Evolutionary conservation across 2,888 invertebrate species (phyloP).

Genomic region (Caenorhabditis afra): DNA sequence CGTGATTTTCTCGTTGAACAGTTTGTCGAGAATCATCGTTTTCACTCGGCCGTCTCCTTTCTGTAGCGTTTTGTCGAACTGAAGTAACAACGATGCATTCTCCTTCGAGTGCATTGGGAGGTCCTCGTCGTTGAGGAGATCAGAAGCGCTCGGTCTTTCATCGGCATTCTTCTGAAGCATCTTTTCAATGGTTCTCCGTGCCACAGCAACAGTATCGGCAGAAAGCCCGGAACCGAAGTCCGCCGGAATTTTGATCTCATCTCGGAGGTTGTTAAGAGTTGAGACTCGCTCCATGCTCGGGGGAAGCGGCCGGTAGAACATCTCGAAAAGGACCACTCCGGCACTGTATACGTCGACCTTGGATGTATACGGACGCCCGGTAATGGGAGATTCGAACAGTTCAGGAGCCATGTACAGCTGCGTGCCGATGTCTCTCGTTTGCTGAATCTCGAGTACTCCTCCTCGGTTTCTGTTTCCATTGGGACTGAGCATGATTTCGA

Average conservation of each 20-base stretch:
- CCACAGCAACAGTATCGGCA: constrained; percentile 23
- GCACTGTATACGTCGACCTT: constrained; percentile 85
- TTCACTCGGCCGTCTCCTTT: constrained; percentile 57
- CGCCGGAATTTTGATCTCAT: constrained; percentile 14
- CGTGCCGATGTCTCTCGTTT: constrained; percentile 88
- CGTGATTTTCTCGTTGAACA: constrained; percentile 61
- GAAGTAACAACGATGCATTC: constrained; percentile 54
- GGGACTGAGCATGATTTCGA: constrained; percentile 18
- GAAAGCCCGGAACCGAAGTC: constrained; percentile 24
- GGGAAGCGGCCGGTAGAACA: constrained; percentile 90
- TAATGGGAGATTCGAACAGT: constrained; percentile 81
- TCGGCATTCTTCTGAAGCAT: constrained; percentile 69
- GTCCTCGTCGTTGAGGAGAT: constrained; percentile 68
- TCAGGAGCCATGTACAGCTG: constrained; percentile 96
- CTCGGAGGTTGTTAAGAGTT: constrained; percentile 23
- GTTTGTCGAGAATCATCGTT: constrained; percentile 56
- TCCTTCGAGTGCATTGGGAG: constrained; percentile 71
- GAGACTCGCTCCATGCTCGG: constrained; percentile 92
- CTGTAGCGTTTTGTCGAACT: constrained; percentile 44
- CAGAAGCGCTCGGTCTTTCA: constrained; percentile 66
- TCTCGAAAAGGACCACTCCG: constrained; percentile 84
- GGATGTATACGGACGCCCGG: constrained; percentile 72
- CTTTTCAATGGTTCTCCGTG: constrained; percentile 59
- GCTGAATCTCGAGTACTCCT: constrained; percentile 25
- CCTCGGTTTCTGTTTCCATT: neutral